Percentiles rank a stretch among this genome's conserved stretches.
phyloP scores from a whole-genome alignment of 2,113 vertebrate genomes.

The Phrynocephalus versicolor region DNA sequence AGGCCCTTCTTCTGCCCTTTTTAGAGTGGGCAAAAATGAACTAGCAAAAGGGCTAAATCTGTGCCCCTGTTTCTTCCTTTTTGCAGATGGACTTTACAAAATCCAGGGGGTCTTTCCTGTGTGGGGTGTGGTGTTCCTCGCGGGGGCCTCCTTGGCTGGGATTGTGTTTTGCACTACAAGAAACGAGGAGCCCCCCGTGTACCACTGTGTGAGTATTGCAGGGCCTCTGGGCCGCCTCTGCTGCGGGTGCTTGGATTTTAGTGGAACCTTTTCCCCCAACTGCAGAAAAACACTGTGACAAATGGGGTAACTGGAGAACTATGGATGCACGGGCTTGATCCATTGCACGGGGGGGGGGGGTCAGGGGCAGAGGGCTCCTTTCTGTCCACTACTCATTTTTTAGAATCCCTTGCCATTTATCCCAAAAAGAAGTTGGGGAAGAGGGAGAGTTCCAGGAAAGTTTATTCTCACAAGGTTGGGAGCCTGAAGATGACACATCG shows the following conservation, averaged over 20 bases:
- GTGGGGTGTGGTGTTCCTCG: constrained; percentile 81
- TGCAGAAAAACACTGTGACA: too few relatives aligned
- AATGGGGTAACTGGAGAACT: too few relatives aligned
- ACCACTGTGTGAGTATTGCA: constrained; percentile 84
- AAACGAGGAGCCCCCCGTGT: constrained; percentile 82
- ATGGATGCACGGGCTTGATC: too few relatives aligned
- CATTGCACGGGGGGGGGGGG: too few relatives aligned
- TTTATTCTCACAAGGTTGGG: too few relatives aligned
- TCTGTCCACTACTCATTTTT: too few relatives aligned
- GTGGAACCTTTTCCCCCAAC: too few relatives aligned
- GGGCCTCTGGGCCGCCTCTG: background rate
- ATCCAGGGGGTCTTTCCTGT: constrained; percentile 87
- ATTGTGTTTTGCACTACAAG: constrained; percentile 85
- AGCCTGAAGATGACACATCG: too few relatives aligned
- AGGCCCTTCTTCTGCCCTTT: background rate
- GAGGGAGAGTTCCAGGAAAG: background rate
- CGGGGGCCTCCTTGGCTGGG: constrained; percentile 76
- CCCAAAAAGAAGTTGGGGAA: too few relatives aligned
- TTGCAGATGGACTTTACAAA: constrained; percentile 81
- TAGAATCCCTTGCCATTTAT: too few relatives aligned
- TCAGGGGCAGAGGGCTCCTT: too few relatives aligned
- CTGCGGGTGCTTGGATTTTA: too few relatives aligned
- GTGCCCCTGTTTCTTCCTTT: rapidly evolving
- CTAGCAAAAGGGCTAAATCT: background rate
- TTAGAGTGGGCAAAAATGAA: background rate